Evolutionary conservation across 1,140 invertebrate species (phyloP).

Genomic region (Andricus grossulariae): DNA sequence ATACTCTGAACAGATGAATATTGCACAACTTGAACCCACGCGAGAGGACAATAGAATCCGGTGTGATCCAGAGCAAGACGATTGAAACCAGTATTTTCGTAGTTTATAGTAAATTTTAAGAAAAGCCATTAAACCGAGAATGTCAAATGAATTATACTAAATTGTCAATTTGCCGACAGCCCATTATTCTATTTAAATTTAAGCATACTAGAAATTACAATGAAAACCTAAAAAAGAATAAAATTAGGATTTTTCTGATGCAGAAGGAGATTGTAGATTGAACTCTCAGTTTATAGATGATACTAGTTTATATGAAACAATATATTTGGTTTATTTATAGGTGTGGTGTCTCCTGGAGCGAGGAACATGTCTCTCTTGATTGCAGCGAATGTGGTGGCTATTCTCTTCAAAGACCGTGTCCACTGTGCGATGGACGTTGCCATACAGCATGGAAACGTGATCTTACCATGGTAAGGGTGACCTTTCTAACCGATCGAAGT

Average conservation of each 20-base stretch:
- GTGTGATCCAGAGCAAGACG: slow-evolving; percentile 61
- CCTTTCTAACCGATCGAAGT: not conserved
- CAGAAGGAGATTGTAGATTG: not conserved
- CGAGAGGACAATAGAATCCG: slow-evolving; percentile 64
- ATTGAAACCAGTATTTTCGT: slow-evolving; percentile 54
- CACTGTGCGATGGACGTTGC: slow-evolving; percentile 86
- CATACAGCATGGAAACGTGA: slow-evolving; percentile 86
- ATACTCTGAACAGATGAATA: slow-evolving; percentile 30
- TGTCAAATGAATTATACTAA: slow-evolving; percentile 9
- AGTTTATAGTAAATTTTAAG: slow-evolving; percentile 25
- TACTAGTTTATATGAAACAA: slow-evolving; percentile 17
- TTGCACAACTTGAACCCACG: slow-evolving; percentile 57
- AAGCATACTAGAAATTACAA: too few species aligned
- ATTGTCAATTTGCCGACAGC: slow-evolving; percentile 39
- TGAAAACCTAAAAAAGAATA: not conserved
- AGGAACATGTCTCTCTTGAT: slow-evolving; percentile 87
- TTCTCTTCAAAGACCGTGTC: slow-evolving; percentile 85
- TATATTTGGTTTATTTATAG: slow-evolving; percentile 66
- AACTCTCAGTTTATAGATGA: not conserved
- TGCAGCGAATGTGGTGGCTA: slow-evolving; percentile 91
- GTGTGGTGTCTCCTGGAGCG: slow-evolving; percentile 89
- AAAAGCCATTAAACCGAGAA: not conserved
- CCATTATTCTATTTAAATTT: too few species aligned
- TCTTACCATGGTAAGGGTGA: slow-evolving; percentile 81
- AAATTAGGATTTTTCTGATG: not conserved